These are phyloP conservation scores for Masticophis lateralis DNA, from an alignment of 2,797 vertebrate species.

Conservation along the genomic window DNA sequence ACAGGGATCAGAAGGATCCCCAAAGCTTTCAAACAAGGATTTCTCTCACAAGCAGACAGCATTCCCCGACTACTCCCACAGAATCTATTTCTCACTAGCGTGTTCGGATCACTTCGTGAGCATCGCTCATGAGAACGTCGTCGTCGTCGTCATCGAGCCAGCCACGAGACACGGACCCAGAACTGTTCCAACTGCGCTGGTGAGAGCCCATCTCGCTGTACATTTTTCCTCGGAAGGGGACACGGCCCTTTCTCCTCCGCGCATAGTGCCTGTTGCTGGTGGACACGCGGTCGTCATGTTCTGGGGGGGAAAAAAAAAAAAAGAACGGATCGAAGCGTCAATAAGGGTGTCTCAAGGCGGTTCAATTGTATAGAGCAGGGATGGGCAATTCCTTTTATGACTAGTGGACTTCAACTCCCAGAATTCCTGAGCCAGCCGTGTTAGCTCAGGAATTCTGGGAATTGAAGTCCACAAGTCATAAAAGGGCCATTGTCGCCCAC, in stretches of 20 bases:
- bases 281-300: constrained; percentile 81
- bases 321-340: not conserved
- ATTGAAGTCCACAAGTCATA: no score
- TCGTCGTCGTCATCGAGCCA: constrained; percentile 73
- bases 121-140: constrained; percentile 82
- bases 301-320: constrained; percentile 58
- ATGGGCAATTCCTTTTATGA: no score
- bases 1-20: no score
- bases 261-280: constrained; percentile 63
- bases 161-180: constrained; percentile 64
- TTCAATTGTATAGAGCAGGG: not conserved
- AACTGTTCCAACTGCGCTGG: constrained; percentile 69
- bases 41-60: not conserved
- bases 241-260: constrained; percentile 78
- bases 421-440: not conserved
- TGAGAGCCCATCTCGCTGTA: constrained; percentile 72
- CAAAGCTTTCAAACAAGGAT: not conserved
- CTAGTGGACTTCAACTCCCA: not conserved
- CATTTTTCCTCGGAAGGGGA: constrained; percentile 75
- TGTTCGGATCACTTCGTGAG: constrained; percentile 69
- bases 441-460: no score
- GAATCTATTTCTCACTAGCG: constrained; percentile 63
- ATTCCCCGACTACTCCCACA: not conserved
- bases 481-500: no score
- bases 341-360: no score